Evolutionary conservation across 2,113 vertebrate species (phyloP).

Genomic region (Cynopterus brachyotis): DNA sequence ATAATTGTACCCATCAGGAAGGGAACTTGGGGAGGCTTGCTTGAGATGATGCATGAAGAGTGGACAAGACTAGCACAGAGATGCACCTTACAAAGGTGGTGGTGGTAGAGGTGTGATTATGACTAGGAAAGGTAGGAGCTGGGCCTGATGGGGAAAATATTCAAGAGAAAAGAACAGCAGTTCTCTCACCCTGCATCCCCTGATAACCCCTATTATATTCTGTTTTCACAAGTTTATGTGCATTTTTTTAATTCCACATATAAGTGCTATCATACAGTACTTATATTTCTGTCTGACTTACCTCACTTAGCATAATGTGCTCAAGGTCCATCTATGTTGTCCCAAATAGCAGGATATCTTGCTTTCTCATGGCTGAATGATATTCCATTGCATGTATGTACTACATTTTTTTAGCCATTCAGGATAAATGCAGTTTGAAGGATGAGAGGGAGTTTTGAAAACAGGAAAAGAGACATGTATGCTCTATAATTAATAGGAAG

Average conservation of each 20-base stretch:
- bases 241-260: background rate
- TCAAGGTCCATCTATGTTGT: background rate
- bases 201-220: background rate
- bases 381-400: background rate
- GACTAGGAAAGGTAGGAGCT: background rate
- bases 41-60: background rate
- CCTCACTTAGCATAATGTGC: background rate
- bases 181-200: background rate
- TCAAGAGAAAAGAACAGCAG: background rate
- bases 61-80: background rate
- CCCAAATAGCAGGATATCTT: background rate
- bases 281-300: background rate
- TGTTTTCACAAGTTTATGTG: background rate
- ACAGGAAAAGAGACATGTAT: background rate
- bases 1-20: background rate
- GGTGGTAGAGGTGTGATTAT: background rate
- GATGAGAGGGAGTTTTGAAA: background rate
- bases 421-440: background rate
- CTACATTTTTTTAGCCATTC: background rate
- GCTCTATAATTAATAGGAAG: background rate
- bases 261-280: background rate
- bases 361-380: background rate
- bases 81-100: background rate
- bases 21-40: background rate
- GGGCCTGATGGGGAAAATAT: background rate